phyloP scores from a whole-genome alignment of 2,888 invertebrate species.

The Anodontia alba region DNA sequence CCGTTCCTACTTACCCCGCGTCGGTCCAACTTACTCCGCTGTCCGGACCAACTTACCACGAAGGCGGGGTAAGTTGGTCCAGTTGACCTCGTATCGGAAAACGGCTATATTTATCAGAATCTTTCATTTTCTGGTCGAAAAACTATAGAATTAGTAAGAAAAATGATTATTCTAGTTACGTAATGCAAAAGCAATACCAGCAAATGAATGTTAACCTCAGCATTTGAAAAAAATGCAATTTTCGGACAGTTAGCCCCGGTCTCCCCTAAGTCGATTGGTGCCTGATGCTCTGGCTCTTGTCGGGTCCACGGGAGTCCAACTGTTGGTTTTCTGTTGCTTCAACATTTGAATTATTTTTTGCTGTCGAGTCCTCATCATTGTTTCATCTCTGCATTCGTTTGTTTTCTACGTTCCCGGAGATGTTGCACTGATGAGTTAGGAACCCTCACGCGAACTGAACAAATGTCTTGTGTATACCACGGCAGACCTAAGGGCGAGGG shows the following conservation, averaged over 20 bases:
- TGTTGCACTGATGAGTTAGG: too few species aligned
- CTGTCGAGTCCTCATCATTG: too few species aligned
- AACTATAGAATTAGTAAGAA: neutral
- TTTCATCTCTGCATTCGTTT: too few species aligned
- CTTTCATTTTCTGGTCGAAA: neutral
- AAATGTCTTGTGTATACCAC: too few species aligned
- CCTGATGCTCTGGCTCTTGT: too few species aligned
- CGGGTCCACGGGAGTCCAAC: too few species aligned
- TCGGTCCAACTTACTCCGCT: neutral
- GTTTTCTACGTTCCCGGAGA: too few species aligned
- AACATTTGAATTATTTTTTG: too few species aligned
- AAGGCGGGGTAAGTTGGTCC: constrained; percentile 9
- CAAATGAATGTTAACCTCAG: neutral
- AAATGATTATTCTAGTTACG: neutral
- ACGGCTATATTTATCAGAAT: constrained; percentile 9
- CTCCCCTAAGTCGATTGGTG: too few species aligned
- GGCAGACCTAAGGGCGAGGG: too few species aligned
- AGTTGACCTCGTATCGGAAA: neutral
- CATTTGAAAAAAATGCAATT: constrained; percentile 3
- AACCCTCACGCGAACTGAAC: too few species aligned
- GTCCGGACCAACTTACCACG: neutral
- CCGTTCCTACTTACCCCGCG: neutral
- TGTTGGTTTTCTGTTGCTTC: too few species aligned
- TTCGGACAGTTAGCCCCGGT: constrained; percentile 7
- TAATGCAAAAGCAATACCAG: neutral